Evolutionary conservation across 2,113 vertebrate species (phyloP).

Genomic region (Cyphomyrus discorhynchus): DNA sequence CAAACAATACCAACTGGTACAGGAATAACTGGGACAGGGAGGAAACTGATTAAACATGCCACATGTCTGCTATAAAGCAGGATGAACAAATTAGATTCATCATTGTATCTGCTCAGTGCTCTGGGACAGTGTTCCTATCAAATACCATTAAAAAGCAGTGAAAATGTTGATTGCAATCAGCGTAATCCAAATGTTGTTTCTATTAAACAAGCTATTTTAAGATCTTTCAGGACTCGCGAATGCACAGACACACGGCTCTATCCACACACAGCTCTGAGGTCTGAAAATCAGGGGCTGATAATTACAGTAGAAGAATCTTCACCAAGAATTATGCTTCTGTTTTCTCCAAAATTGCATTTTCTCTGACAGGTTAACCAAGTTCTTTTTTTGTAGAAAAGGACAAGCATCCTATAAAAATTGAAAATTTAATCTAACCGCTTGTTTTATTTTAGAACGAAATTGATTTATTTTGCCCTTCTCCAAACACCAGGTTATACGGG

Average conservation of each 20-base stretch:
- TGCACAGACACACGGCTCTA: background rate
- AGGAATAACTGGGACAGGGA: background rate
- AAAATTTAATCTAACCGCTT: background rate
- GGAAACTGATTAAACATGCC: background rate
- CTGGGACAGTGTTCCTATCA: background rate
- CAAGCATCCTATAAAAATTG: background rate
- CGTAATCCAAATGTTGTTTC: background rate
- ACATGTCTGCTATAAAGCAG: background rate
- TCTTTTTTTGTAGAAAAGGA: background rate
- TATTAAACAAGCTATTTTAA: constrained; percentile 5
- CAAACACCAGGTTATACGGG: background rate
- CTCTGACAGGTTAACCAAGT: background rate
- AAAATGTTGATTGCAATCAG: constrained; percentile 2
- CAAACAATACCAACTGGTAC: background rate
- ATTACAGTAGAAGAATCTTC: background rate
- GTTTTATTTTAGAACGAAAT: constrained; percentile 1
- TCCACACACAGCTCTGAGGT: background rate
- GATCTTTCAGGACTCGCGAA: background rate
- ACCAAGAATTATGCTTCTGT: background rate
- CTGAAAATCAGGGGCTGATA: background rate
- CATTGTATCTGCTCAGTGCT: background rate
- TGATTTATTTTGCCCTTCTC: background rate
- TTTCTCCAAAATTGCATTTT: background rate
- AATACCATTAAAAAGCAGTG: background rate
- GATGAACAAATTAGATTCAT: background rate